phyloP scores from a whole-genome alignment of 2,113 vertebrate genomes.

The Galemys pyrenaicus region DNA sequence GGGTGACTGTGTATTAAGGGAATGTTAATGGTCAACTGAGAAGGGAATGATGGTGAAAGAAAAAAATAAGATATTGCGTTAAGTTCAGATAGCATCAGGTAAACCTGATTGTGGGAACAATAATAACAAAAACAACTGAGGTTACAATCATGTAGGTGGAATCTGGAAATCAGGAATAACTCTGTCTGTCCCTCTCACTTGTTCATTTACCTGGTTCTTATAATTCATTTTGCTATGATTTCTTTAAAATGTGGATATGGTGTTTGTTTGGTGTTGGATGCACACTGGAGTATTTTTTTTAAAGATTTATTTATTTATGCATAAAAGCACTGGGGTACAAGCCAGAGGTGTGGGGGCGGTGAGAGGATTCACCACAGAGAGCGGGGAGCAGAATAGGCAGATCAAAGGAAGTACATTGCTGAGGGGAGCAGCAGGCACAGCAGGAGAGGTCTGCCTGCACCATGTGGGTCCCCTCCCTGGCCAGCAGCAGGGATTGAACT shows the following conservation, averaged over 20 bases:
- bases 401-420: no score
- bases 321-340: no score
- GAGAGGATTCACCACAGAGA: no score
- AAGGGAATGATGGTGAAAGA: neutral
- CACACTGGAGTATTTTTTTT: neutral
- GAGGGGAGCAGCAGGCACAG: no score
- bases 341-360: no score
- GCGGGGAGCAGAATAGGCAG: no score
- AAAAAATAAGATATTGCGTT: neutral
- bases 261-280: neutral
- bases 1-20: neutral
- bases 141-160: neutral
- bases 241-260: neutral
- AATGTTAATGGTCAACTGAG: neutral
- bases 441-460: no score
- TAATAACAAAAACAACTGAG: neutral
- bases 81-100: neutral
- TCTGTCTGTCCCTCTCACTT: neutral
- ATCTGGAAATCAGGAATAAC: neutral
- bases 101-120: neutral
- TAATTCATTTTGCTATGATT: neutral
- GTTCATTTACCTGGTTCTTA: neutral
- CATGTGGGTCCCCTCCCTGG: no score
- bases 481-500: no score
- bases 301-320: no score